Base-by-base conservation (phyloP, 1,140 invertebrate species). In the Galleria mellonella region DNA sequence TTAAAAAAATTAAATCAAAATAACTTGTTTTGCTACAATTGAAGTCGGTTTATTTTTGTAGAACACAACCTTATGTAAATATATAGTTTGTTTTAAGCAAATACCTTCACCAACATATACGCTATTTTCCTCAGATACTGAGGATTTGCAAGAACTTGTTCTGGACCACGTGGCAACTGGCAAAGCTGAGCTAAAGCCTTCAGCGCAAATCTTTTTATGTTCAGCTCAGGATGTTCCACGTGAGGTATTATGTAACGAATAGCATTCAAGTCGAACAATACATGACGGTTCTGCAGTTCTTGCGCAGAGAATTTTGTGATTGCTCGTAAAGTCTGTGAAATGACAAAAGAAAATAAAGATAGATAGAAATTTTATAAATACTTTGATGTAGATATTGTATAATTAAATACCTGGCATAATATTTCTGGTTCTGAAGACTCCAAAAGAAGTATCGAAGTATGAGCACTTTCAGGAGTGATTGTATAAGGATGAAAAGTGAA, bases 231-330 rank as follows among this genome's bases (percentile, higher is more conserved):
- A 31, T 81, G 76, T 1, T 82, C 76, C 7, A 84, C 54, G 32
- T 84, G 81, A 0, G 61, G 67, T 10, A 84, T 43, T 4, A 82
- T 74, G 32, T 62, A 75, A 7, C 59, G 48, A 8, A 84, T 72
- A 0, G 74, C 81, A 3, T 72, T 31, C 15, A 84, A 32, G 5
- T 77, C 49, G 42, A 60, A 81, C 0, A 84, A 36, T 0, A 73
- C 55, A 1, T 62, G 9, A 9, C 77, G 67, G 31, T 84, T 84
- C 14, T 50, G 48, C 43, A 65, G 69, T 15, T 84, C 79, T 66
- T 84, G 77, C 0, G 67, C 73, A 1, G 69, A 45, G 46, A 81
- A 84, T 45, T 84, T 84, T 9, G 81, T 84, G 15, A 84, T 78
- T 0, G 75, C 77, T 47, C 81, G 64, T n/a, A 84, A 57, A 5